These are phyloP conservation scores for Rhynchotus rufescens DNA, from an alignment of 2,797 vertebrate genomes.

Conservation along the genomic window DNA sequence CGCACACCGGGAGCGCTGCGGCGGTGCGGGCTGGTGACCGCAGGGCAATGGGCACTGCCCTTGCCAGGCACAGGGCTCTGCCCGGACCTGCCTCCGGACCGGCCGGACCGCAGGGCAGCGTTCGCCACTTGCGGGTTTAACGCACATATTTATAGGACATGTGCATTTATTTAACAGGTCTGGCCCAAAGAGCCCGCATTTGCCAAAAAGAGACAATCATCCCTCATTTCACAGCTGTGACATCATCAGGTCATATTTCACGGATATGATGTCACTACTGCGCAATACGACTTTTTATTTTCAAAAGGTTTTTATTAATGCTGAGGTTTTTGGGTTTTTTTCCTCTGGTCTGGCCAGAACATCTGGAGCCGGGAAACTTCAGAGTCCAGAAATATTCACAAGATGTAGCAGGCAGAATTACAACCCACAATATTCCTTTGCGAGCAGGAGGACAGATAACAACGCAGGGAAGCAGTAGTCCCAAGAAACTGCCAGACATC, in stretches of 20 bases:
- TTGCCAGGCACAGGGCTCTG: not conserved
- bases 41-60: too few relatives aligned
- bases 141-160: constrained; percentile 31
- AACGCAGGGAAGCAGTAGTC: constrained; percentile 34
- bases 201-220: constrained; percentile 56
- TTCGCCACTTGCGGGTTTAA: constrained; percentile 53
- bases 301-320: constrained; percentile 73
- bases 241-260: constrained; percentile 72
- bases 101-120: not conserved
- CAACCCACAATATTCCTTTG: constrained; percentile 45
- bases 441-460: constrained; percentile 46
- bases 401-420: constrained; percentile 63
- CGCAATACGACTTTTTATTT: constrained; percentile 59
- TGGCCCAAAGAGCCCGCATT: not conserved
- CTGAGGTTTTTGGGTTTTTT: constrained; percentile 35
- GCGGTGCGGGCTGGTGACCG: too few relatives aligned
- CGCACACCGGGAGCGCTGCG: too few relatives aligned
- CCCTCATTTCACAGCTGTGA: constrained; percentile 70
- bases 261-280: constrained; percentile 73
- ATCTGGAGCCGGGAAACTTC: constrained; percentile 70
- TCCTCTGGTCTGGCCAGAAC: constrained; percentile 70
- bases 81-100: not conserved
- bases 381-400: constrained; percentile 64
- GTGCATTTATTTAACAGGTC: constrained; percentile 66
- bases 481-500: not conserved